Percentiles rank a stretch among this genome's conserved stretches.
Evolutionary conservation across 2,888 invertebrate species (phyloP).

Genomic region (Erannis defoliaria): DNA sequence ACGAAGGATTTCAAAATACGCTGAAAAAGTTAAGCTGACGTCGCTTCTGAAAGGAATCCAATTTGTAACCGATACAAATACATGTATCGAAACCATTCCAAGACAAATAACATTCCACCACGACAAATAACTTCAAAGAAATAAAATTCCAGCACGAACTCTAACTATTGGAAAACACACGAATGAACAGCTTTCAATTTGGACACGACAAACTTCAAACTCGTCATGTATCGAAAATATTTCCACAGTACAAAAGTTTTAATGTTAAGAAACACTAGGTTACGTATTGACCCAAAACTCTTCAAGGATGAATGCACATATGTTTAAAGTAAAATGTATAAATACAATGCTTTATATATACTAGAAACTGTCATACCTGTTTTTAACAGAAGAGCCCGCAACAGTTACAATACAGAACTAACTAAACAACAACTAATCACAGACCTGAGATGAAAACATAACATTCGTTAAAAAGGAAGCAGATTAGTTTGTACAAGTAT

Average conservation of each 20-base stretch:
- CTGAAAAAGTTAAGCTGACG: too few species aligned
- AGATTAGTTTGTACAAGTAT: too few species aligned
- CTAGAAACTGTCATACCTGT: too few species aligned
- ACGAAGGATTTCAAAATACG: not conserved
- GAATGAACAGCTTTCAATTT: not conserved
- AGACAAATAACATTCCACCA: constrained; percentile 14
- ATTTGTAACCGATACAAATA: constrained; percentile 1
- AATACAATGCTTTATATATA: too few species aligned
- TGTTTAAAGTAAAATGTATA: too few species aligned
- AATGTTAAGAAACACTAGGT: not conserved
- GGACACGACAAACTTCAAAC: not conserved
- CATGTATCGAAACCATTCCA: constrained; percentile 12
- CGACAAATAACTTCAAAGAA: constrained; percentile 11
- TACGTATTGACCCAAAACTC: too few species aligned
- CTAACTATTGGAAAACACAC: constrained; percentile 6
- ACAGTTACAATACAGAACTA: too few species aligned
- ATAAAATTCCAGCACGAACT: constrained; percentile 26
- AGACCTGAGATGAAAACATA: too few species aligned
- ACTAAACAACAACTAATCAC: too few species aligned
- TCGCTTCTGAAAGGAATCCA: not conserved
- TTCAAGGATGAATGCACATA: too few species aligned
- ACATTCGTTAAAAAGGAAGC: too few species aligned
- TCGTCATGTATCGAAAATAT: not conserved
- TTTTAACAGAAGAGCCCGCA: too few species aligned
- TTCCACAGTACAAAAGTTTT: not conserved